Evolutionary conservation across 1,140 invertebrate genomes (phyloP).

Genomic region (Rhyacophila brunnea): DNA sequence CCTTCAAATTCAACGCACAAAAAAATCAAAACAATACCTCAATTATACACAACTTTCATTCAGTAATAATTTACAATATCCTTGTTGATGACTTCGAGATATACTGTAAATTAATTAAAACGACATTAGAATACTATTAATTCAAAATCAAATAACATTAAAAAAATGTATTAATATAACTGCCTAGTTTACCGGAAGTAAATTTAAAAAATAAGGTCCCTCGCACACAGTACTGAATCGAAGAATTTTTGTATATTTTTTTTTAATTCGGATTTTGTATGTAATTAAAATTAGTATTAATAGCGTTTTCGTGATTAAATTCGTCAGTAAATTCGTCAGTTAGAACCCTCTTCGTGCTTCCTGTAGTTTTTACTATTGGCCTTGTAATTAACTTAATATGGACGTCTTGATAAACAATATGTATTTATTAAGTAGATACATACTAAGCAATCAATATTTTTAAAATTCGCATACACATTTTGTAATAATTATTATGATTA

Average conservation of each 20-base stretch:
- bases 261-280: background rate
- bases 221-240: too few relatives aligned
- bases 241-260: background rate
- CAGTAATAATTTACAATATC: background rate
- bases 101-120: too few relatives aligned
- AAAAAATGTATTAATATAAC: too few relatives aligned
- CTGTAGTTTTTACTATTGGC: conserved; percentile 26
- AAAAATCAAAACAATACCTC: too few relatives aligned
- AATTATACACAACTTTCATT: background rate
- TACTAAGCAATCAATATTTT: conserved; percentile 24
- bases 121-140: too few relatives aligned
- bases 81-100: background rate
- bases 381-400: conserved; percentile 15
- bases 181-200: too few relatives aligned
- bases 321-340: too few relatives aligned
- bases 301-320: background rate
- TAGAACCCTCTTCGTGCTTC: conserved; percentile 14
- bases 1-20: conserved; percentile 23
- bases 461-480: conserved; percentile 7
- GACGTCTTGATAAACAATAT: conserved; percentile 22
- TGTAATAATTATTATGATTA: background rate
- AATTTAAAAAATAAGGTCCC: too few relatives aligned
- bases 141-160: too few relatives aligned
- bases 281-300: background rate
- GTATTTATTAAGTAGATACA: background rate